phyloP scores from a whole-genome alignment of 2,888 invertebrate genomes.

The Diaprepes abbreviatus region DNA sequence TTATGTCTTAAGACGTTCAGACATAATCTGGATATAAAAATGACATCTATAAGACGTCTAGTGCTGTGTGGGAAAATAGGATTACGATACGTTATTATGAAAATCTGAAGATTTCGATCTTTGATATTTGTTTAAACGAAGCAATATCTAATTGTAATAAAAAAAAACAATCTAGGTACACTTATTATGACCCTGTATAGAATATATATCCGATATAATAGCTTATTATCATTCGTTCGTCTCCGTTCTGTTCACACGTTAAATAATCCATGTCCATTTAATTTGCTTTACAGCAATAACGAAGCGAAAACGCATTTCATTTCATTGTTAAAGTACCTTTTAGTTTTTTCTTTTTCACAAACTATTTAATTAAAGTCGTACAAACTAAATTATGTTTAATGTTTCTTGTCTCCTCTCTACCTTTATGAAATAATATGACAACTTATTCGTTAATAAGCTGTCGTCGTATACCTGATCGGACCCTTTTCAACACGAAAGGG shows the following conservation, averaged over 20 bases:
- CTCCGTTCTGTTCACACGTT: slow-evolving; percentile 22
- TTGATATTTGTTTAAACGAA: too few species aligned
- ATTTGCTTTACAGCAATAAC: slow-evolving; percentile 32
- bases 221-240: slow-evolving; percentile 19
- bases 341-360: slow-evolving; percentile 15
- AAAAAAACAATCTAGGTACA: neutral
- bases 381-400: slow-evolving; percentile 29
- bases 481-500: slow-evolving; percentile 35
- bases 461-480: slow-evolving; percentile 34
- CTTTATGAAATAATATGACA: slow-evolving; percentile 13
- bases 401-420: slow-evolving; percentile 16
- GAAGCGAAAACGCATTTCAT: slow-evolving; percentile 32
- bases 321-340: slow-evolving; percentile 25
- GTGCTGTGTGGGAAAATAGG: too few species aligned
- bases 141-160: too few species aligned
- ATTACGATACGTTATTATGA: too few species aligned
- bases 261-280: slow-evolving; percentile 35
- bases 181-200: neutral
- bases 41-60: too few species aligned
- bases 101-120: too few species aligned
- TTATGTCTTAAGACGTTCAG: too few species aligned
- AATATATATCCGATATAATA: neutral
- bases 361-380: slow-evolving; percentile 28
- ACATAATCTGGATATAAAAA: too few species aligned
- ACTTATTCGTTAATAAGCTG: slow-evolving; percentile 31